Conservation (phyloP, 2,113 vertebrate species). For the Tetrao urogallus region DNA sequence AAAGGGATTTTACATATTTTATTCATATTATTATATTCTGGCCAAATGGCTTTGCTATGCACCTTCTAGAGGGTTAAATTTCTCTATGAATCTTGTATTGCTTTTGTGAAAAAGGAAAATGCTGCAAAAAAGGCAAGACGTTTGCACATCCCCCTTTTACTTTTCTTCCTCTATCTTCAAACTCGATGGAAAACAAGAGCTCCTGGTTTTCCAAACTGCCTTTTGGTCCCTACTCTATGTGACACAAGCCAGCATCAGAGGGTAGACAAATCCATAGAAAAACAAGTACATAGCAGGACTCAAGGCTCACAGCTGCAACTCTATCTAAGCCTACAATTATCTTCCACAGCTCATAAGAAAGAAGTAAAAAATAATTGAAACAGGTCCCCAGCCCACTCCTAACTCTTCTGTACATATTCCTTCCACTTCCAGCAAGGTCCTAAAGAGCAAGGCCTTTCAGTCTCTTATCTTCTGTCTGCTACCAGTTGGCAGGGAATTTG, state of each 20-base stretch:
- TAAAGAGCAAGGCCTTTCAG: background rate
- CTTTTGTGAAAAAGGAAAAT: background rate
- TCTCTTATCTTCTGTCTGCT: background rate
- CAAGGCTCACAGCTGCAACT: background rate
- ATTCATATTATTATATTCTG: conserved; percentile 52
- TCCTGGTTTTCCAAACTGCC: background rate
- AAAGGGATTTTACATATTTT: conserved; percentile 53
- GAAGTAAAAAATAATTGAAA: background rate
- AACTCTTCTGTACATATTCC: background rate
- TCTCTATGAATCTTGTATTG: conserved; percentile 49
- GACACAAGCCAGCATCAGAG: background rate
- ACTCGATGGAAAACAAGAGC: background rate
- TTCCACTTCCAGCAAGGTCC: background rate
- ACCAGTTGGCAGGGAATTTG: rapidly evolving
- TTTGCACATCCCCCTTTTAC: background rate
- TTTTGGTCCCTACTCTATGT: background rate
- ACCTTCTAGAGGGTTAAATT: conserved; percentile 59
- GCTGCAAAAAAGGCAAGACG: background rate
- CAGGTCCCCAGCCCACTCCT: background rate
- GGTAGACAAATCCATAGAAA: background rate
- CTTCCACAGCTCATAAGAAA: background rate
- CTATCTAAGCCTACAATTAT: background rate
- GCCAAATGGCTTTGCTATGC: conserved; percentile 59
- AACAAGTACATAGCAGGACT: background rate
- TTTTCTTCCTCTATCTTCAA: background rate